Conservation (phyloP, 2,113 vertebrate species). For the Cyanoderma ruficeps region DNA sequence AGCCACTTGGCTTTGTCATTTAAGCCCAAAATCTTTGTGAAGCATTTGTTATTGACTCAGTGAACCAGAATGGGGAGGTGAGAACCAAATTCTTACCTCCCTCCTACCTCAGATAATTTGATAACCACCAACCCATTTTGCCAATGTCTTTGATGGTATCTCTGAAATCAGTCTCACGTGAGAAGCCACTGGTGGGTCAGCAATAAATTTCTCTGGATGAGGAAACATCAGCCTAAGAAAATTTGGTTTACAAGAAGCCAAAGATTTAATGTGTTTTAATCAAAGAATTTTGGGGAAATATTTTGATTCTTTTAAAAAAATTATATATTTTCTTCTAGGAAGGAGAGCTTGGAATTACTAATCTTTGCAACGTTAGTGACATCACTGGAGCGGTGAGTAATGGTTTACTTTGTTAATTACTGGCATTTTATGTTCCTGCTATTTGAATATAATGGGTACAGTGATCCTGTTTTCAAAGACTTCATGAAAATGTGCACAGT, state of each 20-base stretch:
- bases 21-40: neutral
- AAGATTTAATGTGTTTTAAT: neutral
- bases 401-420: conserved; percentile 4
- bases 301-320: neutral
- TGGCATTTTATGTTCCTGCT: neutral
- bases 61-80: neutral
- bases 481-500: neutral
- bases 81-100: neutral
- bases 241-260: neutral
- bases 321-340: conserved; percentile 12
- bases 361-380: conserved; percentile 60
- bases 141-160: neutral
- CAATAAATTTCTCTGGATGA: neutral
- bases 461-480: neutral
- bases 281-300: neutral
- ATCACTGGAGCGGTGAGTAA: conserved; percentile 65
- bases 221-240: neutral
- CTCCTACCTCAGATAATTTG: neutral
- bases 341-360: conserved; percentile 21
- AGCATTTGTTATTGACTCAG: neutral
- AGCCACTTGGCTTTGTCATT: neutral
- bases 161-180: neutral
- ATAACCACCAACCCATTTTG: neutral
- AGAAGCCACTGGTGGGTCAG: neutral
- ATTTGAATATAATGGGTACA: neutral